phyloP scores from a whole-genome alignment of 92 coral and sea anemone species.

The Pocillopora meandrina region DNA sequence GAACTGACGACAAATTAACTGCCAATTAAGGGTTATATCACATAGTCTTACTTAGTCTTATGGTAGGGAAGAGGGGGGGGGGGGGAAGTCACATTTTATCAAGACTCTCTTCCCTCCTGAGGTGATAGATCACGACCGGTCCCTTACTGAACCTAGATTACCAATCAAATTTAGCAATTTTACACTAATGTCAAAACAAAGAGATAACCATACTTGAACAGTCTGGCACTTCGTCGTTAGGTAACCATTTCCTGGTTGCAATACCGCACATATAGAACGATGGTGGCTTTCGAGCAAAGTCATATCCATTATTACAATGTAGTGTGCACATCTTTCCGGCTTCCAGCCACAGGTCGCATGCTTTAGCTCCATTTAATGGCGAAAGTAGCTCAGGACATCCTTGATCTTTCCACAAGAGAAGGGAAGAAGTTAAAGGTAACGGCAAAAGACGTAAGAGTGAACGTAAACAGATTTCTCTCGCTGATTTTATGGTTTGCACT shows the following conservation, averaged over 20 bases:
- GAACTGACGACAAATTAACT: too few relatives aligned
- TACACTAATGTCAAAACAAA: too few relatives aligned
- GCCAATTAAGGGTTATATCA: neutral
- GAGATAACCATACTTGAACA: slow-evolving; percentile 36
- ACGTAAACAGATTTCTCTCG: too few relatives aligned
- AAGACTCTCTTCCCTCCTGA: too few relatives aligned
- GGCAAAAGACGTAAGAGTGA: too few relatives aligned
- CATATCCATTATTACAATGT: slow-evolving; percentile 32
- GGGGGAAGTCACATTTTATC: too few relatives aligned
- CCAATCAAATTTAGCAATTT: too few relatives aligned
- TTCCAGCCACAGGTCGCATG: slow-evolving; percentile 36
- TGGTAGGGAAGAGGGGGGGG: too few relatives aligned
- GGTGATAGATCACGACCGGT: too few relatives aligned
- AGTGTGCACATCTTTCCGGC: slow-evolving; percentile 37
- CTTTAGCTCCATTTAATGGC: slow-evolving; percentile 48
- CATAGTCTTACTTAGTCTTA: slow-evolving; percentile 8
- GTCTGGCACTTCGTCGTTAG: slow-evolving; percentile 35
- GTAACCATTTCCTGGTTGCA: slow-evolving; percentile 11
- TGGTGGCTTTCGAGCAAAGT: neutral
- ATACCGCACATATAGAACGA: neutral
- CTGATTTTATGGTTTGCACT: too few relatives aligned
- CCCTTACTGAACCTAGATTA: too few relatives aligned
- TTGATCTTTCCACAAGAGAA: neutral
- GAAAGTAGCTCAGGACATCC: slow-evolving; percentile 23
- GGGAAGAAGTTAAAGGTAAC: neutral